These are phyloP conservation scores for Philypnodon macrostomus DNA, from an alignment of 2,797 vertebrate species.

Conservation along the genomic window DNA sequence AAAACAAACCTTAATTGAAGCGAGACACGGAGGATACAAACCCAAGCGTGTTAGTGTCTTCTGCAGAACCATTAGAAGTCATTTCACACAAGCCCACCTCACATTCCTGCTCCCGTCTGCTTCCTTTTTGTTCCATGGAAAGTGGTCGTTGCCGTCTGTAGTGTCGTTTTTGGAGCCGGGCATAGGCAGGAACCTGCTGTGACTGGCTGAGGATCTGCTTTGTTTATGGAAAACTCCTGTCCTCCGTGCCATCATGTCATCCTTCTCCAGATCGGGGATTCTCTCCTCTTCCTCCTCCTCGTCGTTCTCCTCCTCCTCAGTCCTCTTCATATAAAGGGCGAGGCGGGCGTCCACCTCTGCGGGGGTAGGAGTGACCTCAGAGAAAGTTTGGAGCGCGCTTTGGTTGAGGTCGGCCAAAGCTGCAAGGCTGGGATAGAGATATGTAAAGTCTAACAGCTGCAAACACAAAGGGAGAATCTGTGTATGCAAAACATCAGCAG, in stretches of 20 bases:
- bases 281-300: constrained; percentile 64
- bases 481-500: constrained; percentile 13
- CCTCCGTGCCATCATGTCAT: constrained; percentile 85
- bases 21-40: constrained; percentile 21
- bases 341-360: constrained; percentile 68
- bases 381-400: constrained; percentile 13
- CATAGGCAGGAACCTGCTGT: constrained; percentile 69
- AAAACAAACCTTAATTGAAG: constrained; percentile 53
- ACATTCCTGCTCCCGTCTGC: constrained; percentile 40
- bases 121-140: constrained; percentile 42
- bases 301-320: constrained; percentile 59
- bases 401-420: constrained; percentile 39
- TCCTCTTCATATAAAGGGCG: constrained; percentile 59
- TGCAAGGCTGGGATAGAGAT: constrained; percentile 52
- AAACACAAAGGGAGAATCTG: constrained; percentile 1
- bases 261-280: constrained; percentile 79
- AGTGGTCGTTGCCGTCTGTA: constrained; percentile 44
- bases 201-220: constrained; percentile 32
- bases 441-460: constrained; percentile 45
- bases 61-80: constrained; percentile 28
- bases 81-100: constrained; percentile 58
- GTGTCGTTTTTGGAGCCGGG: constrained; percentile 53
- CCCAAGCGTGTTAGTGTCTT: constrained; percentile 43
- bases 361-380: constrained; percentile 20
- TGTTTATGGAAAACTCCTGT: constrained; percentile 76